Base-by-base conservation (phyloP, 2,113 vertebrate species). In the Laticauda laticaudata region DNA sequence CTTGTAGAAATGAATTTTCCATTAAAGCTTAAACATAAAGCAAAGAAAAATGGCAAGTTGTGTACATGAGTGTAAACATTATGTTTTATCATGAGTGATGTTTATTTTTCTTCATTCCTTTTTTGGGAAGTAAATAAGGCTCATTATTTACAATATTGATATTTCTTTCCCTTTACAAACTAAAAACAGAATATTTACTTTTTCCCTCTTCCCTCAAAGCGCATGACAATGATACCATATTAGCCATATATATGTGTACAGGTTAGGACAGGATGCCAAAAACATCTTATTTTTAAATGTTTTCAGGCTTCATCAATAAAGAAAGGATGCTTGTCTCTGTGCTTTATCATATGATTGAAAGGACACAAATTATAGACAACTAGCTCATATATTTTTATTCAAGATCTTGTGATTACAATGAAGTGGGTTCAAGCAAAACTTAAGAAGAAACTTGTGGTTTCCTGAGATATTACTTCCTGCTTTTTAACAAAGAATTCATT, bases 391-490 rank as follows among this genome's bases (percentile, higher is more conserved):
- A 12, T 56, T 91, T 59, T 56, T 39, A 23, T 64, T 3, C 69
- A 87, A 85, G 69, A 89, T 43, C 90, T 91, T 89, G n/a, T 92
- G 93, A 93, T 55, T 85, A 86, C 90, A 89, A 51, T 89, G 39
- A 34, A 91, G 61, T 57, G 54, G 29, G 45, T 61, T 91, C 34
- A 88, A 86, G 54, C 61, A 87, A 75, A 57, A 45, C 48, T 91
- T 39, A 45, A 89, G 53, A 14, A 39, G 57, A 43, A 39, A 15
- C 61, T 53, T 93, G 29, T 51, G 54, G 90, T 48, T 89, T 93
- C 91, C 43, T 55, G 15, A 64, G 55, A 54, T 26, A 29, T 4
- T 54, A n/a, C 43, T 69, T 45, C 61, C 26, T 91, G 8, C 21
- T 91, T 18, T 39, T 55, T 43, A 81, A 56, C 85, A 51, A 11